Evolutionary conservation across 92 coral and sea anemone species (phyloP).

Genomic region (Heliopora coerulea): DNA sequence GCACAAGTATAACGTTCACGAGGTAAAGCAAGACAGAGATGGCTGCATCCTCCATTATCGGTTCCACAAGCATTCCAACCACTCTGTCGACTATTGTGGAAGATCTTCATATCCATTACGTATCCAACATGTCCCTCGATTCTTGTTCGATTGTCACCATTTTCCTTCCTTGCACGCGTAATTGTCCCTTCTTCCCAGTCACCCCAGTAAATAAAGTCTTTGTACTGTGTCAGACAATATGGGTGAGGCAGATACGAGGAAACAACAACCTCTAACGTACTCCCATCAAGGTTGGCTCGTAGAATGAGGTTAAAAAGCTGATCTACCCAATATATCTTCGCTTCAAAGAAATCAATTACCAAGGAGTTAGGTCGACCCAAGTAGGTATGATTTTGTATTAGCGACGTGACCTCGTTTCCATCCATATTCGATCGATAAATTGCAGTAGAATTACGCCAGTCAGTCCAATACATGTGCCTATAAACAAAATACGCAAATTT

Average conservation of each 20-base stretch:
- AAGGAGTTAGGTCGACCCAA: constrained; percentile 66
- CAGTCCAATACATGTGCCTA: constrained; percentile 89
- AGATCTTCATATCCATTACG: constrained; percentile 77
- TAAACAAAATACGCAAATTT: neutral
- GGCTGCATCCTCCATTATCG: constrained; percentile 85
- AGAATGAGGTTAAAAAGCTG: constrained; percentile 61
- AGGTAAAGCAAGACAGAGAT: constrained; percentile 82
- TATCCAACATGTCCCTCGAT: constrained; percentile 55
- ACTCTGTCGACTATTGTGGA: constrained; percentile 82
- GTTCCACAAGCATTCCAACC: constrained; percentile 89
- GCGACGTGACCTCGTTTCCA: constrained; percentile 62
- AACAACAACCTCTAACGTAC: constrained; percentile 63
- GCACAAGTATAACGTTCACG: constrained; percentile 61
- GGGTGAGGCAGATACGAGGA: constrained; percentile 52
- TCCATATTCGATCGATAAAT: constrained; percentile 89
- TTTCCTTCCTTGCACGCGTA: constrained; percentile 82
- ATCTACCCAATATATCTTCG: constrained; percentile 79
- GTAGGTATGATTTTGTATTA: constrained; percentile 34
- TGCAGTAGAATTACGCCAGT: constrained; percentile 56
- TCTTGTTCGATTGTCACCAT: constrained; percentile 68
- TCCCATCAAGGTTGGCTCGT: constrained; percentile 67
- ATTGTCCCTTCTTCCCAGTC: constrained; percentile 67
- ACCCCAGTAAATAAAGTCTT: constrained; percentile 85
- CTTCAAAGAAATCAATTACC: constrained; percentile 70
- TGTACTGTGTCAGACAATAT: constrained; percentile 66